phyloP scores from a whole-genome alignment of 2,113 vertebrate genomes.

The Lophochroa leadbeateri region DNA sequence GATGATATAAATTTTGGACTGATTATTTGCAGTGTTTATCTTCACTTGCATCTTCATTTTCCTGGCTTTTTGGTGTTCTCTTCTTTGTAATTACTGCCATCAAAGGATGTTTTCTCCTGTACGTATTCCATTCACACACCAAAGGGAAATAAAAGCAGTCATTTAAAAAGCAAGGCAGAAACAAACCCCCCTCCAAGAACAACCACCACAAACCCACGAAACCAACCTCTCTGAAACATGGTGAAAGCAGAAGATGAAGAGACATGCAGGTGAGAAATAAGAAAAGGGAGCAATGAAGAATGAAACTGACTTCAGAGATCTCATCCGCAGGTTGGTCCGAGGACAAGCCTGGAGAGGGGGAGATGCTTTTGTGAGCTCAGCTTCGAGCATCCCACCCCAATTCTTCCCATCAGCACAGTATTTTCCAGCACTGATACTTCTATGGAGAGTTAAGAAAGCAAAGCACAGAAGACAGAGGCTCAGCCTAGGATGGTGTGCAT shows the following conservation, averaged over 20 bases:
- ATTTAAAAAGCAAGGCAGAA: not conserved
- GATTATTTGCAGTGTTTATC: not conserved
- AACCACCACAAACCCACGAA: no score
- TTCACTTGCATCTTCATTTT: not conserved
- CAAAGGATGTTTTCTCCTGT: conserved; percentile 38
- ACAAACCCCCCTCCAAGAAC: not conserved
- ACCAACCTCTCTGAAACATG: not conserved
- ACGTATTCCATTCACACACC: not conserved
- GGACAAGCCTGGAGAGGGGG: not conserved
- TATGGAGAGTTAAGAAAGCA: no score
- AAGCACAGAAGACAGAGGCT: not conserved
- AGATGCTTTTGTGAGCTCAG: not conserved
- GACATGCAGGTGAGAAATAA: not conserved
- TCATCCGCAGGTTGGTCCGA: not conserved
- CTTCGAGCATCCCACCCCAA: not conserved
- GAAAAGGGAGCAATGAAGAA: not conserved
- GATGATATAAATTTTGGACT: not conserved
- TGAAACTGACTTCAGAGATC: not conserved
- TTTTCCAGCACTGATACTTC: not conserved
- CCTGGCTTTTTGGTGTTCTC: not conserved
- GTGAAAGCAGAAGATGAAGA: not conserved
- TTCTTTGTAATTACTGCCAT: conserved; percentile 30
- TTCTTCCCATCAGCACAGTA: accelerated
- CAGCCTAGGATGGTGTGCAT: not conserved
- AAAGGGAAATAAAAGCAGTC: conserved; percentile 18